Base-by-base conservation (phyloP, 2,797 vertebrate species). In the Strix occidentalis region DNA sequence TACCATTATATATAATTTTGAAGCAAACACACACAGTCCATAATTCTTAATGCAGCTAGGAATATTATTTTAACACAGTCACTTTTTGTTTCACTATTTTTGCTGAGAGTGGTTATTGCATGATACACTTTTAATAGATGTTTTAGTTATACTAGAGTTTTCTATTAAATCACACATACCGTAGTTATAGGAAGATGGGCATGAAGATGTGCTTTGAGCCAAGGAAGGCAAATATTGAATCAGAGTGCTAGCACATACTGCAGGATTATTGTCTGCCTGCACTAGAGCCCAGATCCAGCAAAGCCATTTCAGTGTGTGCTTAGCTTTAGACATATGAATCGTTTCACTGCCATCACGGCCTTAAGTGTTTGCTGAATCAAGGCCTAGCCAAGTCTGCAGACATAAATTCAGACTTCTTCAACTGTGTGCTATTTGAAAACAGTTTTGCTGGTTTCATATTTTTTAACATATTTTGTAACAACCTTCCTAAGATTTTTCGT, bases 91-190 rank as follows among this genome's bases (percentile, higher is more conserved):
- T 69, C 84, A 88, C 91, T 95, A 94, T 89, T 97, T 95, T 96
- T 95, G 79, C 93, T 89, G 91, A 97, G 90, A 94, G 97, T 90
- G 85, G 75, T 97, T 97, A 97, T 97, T 97, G 97, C 96, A 84
- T 94, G 95, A 95, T 93, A 96, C 65, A 89, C 50, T 96, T 97
- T 86, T 92, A 94, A 78, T 93, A 95, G 93, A 91, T 5, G 43
- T 96, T 96, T 96, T 90, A 96, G 84, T 92, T 96, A 92, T 95
- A 80, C 84, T 96, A 93, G 88, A 92, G 75, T 96, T 95, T 89
- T 95, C 94, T 97, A 96, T 94, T 93, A 61, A 92, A 87, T 92
- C 90, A 91, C 95, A 96, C 84, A 90, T 90, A 95, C 61, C 0
- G 25, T 89, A 95, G 91, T 97, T 94, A 95, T 78, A 95, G 93